phyloP scores from a whole-genome alignment of 2,888 invertebrate genomes.

The Entomobrya proxima region DNA sequence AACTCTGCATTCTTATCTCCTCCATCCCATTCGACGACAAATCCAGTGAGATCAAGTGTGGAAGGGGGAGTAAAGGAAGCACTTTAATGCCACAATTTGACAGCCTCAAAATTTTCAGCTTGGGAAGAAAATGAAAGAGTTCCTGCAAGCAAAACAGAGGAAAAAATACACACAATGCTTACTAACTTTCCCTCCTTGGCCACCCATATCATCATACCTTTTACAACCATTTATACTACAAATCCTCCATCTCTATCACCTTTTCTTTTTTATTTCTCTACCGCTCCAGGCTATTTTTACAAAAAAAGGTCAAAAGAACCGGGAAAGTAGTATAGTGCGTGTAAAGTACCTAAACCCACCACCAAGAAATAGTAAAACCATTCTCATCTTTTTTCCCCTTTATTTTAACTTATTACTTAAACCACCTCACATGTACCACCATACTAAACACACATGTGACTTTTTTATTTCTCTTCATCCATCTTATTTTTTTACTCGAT shows the following conservation, averaged over 20 bases:
- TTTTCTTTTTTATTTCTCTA: slow-evolving; percentile 11
- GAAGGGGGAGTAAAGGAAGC: slow-evolving; percentile 86
- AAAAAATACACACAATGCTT: slow-evolving; percentile 1
- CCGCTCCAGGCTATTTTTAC: slow-evolving; percentile 21
- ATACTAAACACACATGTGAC: not conserved
- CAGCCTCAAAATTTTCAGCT: slow-evolving; percentile 86
- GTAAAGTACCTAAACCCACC: slow-evolving; percentile 8
- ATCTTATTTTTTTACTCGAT: slow-evolving; percentile 22
- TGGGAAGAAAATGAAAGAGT: slow-evolving; percentile 90
- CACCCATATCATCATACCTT: not conserved
- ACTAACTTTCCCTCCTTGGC: not conserved
- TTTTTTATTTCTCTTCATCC: slow-evolving; percentile 34
- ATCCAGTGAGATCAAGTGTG: slow-evolving; percentile 87
- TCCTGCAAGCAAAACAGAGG: slow-evolving; percentile 78
- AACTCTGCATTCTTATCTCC: slow-evolving; percentile 84
- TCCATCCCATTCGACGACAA: slow-evolving; percentile 87
- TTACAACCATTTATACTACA: not conserved
- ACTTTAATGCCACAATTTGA: slow-evolving; percentile 86
- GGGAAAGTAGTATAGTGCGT: slow-evolving; percentile 28
- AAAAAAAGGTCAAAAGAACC: slow-evolving; percentile 39
- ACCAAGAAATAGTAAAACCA: slow-evolving; percentile 4
- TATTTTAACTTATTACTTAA: slow-evolving; percentile 39
- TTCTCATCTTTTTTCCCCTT: slow-evolving; percentile 18
- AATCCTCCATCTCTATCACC: not conserved
- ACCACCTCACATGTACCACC: not conserved